Evolutionary conservation across 2,797 vertebrate species (phyloP), one percentile per base, ranked within the genome.

Genomic region (Dipus sagitta): DNA sequence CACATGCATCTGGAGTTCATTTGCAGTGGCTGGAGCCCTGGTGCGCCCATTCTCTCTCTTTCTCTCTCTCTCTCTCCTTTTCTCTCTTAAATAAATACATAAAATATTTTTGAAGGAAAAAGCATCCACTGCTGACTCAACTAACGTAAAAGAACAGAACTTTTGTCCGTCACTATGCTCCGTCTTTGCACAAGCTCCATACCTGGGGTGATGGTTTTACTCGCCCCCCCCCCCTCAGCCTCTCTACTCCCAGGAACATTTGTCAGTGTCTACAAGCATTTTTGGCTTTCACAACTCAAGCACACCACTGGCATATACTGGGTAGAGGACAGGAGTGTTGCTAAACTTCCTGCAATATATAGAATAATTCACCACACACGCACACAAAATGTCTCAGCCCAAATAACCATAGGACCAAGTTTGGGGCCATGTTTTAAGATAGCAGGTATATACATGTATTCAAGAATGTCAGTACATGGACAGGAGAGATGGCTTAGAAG

Each of bases 251-350:
- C 34, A 47, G 42, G 20, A 52, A 88, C 8, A 78, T 34, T 42
- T 77, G 79, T 72, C 88, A 75, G 64, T 72, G 47, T 42, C 76
- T 77, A n/a, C 76, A 82, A 87, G 92, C 32, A 80, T 65, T 68
- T 86, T 89, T 42, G 9, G 47, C 85, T 94, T 91, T 91, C n/a
- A 76, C 52, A 88, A 47, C 71, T 68, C 26, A 23, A 4, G 17
- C 54, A 71, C 65, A 76, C 42, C 70, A 42, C 64, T n/a, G 24
- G 54, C 34, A 80, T 76, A 38, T 76, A 42, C 62, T 34, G 47
- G 28, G 24, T 26, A 52, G 58, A 93, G 72, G 30, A 24, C 52
- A 74, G 21, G 21, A 68, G 42, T n/a, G 6, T 30, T 92, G 42
- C 65, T 83, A 9, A 93, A 77, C 6, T 80, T 82, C 67, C 74